A percentile compares a stretch with the other conserved stretches of the same genome.
These are phyloP conservation scores for Trachelus stipa DNA, from an alignment of 2,888 invertebrate genomes.

Conservation along the genomic window DNA sequence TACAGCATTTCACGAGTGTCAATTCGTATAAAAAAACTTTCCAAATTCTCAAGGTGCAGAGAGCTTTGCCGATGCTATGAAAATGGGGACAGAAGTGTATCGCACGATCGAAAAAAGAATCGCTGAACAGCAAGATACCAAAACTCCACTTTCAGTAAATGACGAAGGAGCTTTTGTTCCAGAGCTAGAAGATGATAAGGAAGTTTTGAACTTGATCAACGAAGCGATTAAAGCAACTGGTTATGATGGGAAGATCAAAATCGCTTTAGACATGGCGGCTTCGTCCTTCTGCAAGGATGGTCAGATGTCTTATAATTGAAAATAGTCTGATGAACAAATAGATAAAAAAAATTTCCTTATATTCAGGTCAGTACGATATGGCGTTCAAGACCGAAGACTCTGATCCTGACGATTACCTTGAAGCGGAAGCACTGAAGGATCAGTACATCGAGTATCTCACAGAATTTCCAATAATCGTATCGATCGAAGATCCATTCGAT, in stretches of 20 bases:
- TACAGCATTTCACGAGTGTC: not conserved
- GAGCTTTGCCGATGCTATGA: conserved; percentile 56
- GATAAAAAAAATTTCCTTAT: not conserved
- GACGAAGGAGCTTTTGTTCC: conserved; percentile 55
- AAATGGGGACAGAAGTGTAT: conserved; percentile 56
- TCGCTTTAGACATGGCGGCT: conserved; percentile 54
- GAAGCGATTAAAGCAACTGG: conserved; percentile 53
- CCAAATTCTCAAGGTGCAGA: conserved; percentile 45
- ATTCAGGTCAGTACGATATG: conserved; percentile 54
- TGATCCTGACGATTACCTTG: conserved; percentile 53
- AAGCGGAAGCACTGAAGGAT: conserved; percentile 48
- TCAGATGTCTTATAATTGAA: conserved; percentile 20
- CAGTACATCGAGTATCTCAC: conserved; percentile 48
- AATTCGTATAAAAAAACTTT: not conserved
- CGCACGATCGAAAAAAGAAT: conserved; percentile 48
- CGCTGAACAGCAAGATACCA: conserved; percentile 44
- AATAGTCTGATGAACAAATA: not conserved
- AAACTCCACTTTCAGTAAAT: conserved; percentile 44
- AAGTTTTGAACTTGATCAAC: conserved; percentile 44
- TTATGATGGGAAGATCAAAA: conserved; percentile 53
- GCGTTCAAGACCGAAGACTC: conserved; percentile 56
- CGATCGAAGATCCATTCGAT: conserved; percentile 60
- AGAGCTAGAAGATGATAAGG: conserved; percentile 50
- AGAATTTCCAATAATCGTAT: conserved; percentile 51
- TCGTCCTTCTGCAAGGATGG: conserved; percentile 55